Evolutionary conservation across 1,140 invertebrate genomes (phyloP).

Genomic region (Diachasma alloeum): DNA sequence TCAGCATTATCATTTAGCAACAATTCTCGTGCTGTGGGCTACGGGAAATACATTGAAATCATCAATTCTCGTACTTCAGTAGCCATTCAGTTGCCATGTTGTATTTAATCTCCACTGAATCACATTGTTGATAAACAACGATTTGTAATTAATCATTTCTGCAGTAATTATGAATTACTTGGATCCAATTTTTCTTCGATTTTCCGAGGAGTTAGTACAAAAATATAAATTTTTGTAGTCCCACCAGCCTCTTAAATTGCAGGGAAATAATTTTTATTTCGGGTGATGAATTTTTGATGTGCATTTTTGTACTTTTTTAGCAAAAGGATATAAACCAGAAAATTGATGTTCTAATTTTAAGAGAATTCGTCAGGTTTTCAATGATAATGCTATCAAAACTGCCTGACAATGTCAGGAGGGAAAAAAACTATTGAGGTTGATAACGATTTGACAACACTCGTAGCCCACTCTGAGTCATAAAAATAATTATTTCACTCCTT

Average conservation of each 20-base stretch:
- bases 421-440: not conserved
- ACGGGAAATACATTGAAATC: not conserved
- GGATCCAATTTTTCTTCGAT: not conserved
- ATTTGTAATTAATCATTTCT: not conserved
- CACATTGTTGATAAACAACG: not conserved
- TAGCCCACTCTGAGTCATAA: not conserved
- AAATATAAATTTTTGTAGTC: not conserved
- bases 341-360: not conserved
- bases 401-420: not conserved
- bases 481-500: not conserved
- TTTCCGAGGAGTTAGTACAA: not conserved
- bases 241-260: not conserved
- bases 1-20: conserved; percentile 2
- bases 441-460: not conserved
- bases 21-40: conserved; percentile 45
- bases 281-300: not conserved
- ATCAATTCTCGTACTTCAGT: not conserved
- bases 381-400: not conserved
- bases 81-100: conserved; percentile 19
- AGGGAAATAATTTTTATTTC: not conserved
- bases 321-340: not conserved
- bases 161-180: not conserved
- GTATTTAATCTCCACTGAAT: conserved; percentile 6
- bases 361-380: not conserved
- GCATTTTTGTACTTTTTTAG: not conserved